Conservation (phyloP, 2,888 invertebrate species). For the Hyalella azteca region DNA sequence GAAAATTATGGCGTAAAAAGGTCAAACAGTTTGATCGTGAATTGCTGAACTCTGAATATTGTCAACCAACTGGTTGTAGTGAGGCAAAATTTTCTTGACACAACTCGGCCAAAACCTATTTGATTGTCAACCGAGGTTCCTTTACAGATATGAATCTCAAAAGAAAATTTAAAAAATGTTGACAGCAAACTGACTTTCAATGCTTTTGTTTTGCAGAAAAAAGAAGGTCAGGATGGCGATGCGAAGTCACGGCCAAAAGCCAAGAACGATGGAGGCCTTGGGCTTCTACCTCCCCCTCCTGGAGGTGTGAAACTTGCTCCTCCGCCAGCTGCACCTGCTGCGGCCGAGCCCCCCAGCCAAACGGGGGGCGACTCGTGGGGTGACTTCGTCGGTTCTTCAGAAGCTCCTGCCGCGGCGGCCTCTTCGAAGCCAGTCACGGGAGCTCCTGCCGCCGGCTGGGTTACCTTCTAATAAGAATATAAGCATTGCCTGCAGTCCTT, state of each 20-base stretch:
- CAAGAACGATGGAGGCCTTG: slow-evolving; percentile 67
- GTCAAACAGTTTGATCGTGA: no score
- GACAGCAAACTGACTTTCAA: not conserved
- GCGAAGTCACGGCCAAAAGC: slow-evolving; percentile 72
- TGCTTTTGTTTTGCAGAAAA: slow-evolving; percentile 71
- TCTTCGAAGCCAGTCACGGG: not conserved
- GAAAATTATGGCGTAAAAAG: no score
- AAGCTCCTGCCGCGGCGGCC: slow-evolving; percentile 29
- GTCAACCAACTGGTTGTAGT: no score
- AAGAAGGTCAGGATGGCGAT: slow-evolving; percentile 79
- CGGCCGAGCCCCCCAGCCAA: slow-evolving; percentile 49
- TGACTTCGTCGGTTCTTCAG: slow-evolving; percentile 74
- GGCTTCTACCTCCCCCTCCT: slow-evolving; percentile 84
- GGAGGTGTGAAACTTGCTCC: slow-evolving; percentile 78
- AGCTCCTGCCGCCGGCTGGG: slow-evolving; percentile 31
- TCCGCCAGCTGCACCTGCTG: slow-evolving; percentile 62
- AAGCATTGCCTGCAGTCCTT: no score
- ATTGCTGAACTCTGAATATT: no score
- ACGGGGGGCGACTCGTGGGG: slow-evolving; percentile 70
- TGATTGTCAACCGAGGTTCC: no score
- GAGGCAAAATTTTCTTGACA: no score
- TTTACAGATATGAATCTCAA: no score
- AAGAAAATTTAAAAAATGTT: no score
- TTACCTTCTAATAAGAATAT: slow-evolving; percentile 20
- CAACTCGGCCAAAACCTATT: no score